Conservation (phyloP, 2,888 invertebrate genomes). For the Acrocyrtus sp. region DNA sequence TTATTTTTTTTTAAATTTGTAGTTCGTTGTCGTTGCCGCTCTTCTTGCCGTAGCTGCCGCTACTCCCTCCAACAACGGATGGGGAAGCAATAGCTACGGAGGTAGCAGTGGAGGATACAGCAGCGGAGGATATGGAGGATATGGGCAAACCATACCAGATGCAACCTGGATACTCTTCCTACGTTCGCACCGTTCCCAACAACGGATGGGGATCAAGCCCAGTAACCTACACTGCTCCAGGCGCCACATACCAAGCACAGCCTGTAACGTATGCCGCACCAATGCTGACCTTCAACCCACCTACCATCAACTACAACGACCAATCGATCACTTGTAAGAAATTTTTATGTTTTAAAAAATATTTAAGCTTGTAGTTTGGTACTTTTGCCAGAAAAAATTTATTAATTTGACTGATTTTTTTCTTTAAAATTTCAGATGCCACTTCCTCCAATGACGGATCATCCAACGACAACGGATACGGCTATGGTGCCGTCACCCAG, state of each 20-base stretch:
- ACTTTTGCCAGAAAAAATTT: no score
- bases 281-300: constrained; percentile 38
- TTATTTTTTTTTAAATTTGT: neutral
- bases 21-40: constrained; percentile 31
- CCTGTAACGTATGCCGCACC: constrained; percentile 38
- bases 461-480: no score
- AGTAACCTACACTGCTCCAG: constrained; percentile 36
- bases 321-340: constrained; percentile 43
- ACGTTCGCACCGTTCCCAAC: constrained; percentile 28
- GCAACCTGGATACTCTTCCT: constrained; percentile 15
- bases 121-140: no score
- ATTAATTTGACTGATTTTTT: no score
- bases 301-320: constrained; percentile 39
- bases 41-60: constrained; percentile 28
- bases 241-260: constrained; percentile 13
- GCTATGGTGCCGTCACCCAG: no score
- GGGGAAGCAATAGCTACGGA: constrained; percentile 2
- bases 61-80: constrained; percentile 18
- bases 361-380: no score
- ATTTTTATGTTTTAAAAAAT: no score
- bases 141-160: constrained; percentile 9
- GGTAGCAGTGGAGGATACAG: neutral
- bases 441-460: no score
- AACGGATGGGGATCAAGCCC: neutral
- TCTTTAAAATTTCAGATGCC: no score